Conservation (phyloP, 2,888 invertebrate species). For the Cosmorhoe ocellata region DNA sequence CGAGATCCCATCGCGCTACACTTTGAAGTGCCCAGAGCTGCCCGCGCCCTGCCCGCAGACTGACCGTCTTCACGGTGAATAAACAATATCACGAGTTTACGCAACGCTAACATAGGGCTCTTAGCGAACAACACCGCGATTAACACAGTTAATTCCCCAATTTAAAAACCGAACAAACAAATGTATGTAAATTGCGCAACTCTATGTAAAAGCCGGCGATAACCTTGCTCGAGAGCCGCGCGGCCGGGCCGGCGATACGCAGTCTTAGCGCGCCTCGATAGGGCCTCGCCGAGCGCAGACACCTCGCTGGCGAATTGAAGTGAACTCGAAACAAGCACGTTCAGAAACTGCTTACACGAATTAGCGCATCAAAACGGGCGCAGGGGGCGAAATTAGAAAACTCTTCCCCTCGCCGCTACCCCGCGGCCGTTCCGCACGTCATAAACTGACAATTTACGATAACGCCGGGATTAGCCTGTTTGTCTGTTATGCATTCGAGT, state of each 20-base stretch:
- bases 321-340: slow-evolving; percentile 79
- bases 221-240: slow-evolving; percentile 50
- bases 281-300: slow-evolving; percentile 37
- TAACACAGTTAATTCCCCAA: slow-evolving; percentile 77
- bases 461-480: slow-evolving; percentile 82
- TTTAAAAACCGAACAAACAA: slow-evolving; percentile 82
- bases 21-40: slow-evolving; percentile 51
- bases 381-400: slow-evolving; percentile 80
- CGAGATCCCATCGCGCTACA: slow-evolving; percentile 58
- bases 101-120: slow-evolving; percentile 37
- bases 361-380: slow-evolving; percentile 80
- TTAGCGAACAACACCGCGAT: slow-evolving; percentile 66
- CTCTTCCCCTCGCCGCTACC: slow-evolving; percentile 55
- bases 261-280: slow-evolving; percentile 45
- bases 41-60: slow-evolving; percentile 25
- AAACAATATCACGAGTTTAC: slow-evolving; percentile 31
- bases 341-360: slow-evolving; percentile 82
- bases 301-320: slow-evolving; percentile 58
- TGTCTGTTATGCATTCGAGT: slow-evolving; percentile 78
- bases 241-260: slow-evolving; percentile 32
- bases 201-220: slow-evolving; percentile 77
- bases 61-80: slow-evolving; percentile 41
- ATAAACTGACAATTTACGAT: slow-evolving; percentile 84
- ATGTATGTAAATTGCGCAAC: slow-evolving; percentile 80
- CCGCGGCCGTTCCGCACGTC: slow-evolving; percentile 80